Evolutionary conservation across 2,113 vertebrate genomes (phyloP).

Genomic region (Hemichromis elongatus): DNA sequence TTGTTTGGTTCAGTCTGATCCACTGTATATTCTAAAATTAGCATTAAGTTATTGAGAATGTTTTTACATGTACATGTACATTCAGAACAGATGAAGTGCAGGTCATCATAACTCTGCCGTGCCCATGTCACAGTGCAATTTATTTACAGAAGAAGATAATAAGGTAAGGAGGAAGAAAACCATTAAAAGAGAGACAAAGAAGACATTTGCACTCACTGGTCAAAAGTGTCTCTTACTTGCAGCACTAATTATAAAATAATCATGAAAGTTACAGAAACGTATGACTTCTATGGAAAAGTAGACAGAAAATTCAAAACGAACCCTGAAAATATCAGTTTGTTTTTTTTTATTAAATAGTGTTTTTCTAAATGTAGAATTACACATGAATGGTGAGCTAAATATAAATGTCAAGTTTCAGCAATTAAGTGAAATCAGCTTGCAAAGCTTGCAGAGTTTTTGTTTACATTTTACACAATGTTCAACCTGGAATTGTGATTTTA

Average conservation of each 20-base stretch:
- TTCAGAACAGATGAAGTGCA: neutral
- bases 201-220: neutral
- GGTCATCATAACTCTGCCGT: neutral
- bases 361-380: neutral
- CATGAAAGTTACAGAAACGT: accelerated
- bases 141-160: neutral
- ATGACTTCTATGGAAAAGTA: neutral
- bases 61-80: neutral
- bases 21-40: neutral
- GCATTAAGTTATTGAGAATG: neutral
- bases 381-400: accelerated
- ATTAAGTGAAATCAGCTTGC: neutral
- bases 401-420: neutral
- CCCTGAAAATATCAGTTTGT: neutral
- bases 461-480: neutral
- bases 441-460: neutral
- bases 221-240: neutral
- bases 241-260: neutral
- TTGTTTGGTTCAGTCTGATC: neutral
- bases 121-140: neutral
- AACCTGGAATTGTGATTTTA: accelerated
- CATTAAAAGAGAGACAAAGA: neutral
- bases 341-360: neutral
- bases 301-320: neutral
- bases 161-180: accelerated